Percentiles rank a stretch among this genome's conserved stretches.
phyloP scores from a whole-genome alignment of 2,113 vertebrate species.

The Pollachius pollachius region DNA sequence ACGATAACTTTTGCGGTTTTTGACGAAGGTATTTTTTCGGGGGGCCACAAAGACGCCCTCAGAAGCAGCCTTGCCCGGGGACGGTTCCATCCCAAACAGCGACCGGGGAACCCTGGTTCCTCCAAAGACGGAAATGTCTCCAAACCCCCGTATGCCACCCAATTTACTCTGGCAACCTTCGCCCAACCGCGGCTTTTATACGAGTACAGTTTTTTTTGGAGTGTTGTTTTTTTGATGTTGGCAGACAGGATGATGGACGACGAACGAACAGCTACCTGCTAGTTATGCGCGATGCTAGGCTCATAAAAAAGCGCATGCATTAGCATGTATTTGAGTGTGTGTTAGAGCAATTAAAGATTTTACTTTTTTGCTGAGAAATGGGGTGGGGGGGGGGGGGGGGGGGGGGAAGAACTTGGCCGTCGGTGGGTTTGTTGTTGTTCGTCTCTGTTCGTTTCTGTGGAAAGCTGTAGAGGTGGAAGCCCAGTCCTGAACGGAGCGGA shows the following conservation, averaged over 20 bases:
- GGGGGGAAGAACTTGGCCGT: background rate
- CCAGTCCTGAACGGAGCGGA: background rate
- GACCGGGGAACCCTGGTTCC: conserved; percentile 60
- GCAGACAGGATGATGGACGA: conserved; percentile 59
- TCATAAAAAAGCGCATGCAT: conserved; percentile 43
- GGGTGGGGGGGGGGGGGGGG: too few relatives aligned
- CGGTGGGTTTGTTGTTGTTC: background rate
- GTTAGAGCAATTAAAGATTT: conserved; percentile 36
- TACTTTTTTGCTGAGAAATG: conserved; percentile 8
- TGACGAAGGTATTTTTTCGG: conserved; percentile 77
- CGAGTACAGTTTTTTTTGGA: conserved; percentile 3
- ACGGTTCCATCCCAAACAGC: conserved; percentile 80
- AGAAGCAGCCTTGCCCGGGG: conserved; percentile 77
- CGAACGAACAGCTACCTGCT: conserved; percentile 58
- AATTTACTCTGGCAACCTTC: conserved; percentile 72
- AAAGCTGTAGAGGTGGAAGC: background rate
- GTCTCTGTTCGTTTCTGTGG: conserved; percentile 4
- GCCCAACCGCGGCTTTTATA: conserved; percentile 68
- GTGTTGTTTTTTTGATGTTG: conserved; percentile 14
- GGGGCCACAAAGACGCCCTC: conserved; percentile 88
- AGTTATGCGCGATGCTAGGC: conserved; percentile 44
- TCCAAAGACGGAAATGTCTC: conserved; percentile 67
- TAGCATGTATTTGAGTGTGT: conserved; percentile 28
- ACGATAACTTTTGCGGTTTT: conserved; percentile 88
- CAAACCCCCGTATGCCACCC: conserved; percentile 67